A percentile compares a stretch with the other conserved stretches of the same genome.
Conservation (phyloP, 2,797 vertebrate genomes). For the Labroides dimidiatus region DNA sequence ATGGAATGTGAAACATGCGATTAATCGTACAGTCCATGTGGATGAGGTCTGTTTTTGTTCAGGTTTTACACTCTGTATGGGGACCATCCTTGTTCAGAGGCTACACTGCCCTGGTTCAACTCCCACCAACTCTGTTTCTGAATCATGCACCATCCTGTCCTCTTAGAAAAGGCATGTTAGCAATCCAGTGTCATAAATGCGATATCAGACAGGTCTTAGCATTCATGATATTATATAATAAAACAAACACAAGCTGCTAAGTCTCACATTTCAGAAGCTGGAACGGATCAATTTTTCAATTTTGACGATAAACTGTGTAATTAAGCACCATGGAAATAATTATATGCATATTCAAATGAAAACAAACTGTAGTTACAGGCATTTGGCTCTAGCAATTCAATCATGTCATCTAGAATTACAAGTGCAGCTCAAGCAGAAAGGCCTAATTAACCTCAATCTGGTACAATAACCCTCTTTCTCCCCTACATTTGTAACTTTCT, state of each 20-base stretch:
- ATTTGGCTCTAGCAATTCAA: constrained; percentile 33
- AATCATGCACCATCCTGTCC: too few species aligned
- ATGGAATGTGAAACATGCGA: too few species aligned
- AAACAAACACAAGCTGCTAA: neutral
- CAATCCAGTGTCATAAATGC: neutral
- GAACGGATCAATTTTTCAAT: constrained; percentile 12
- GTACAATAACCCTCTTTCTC: constrained; percentile 12
- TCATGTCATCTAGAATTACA: constrained; percentile 48
- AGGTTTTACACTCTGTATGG: too few species aligned
- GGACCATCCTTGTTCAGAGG: too few species aligned
- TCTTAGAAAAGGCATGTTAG: too few species aligned
- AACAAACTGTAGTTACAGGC: constrained; percentile 37
- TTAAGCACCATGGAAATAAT: constrained; percentile 21
- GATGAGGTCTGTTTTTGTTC: too few species aligned
- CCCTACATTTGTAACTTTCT: constrained; percentile 20
- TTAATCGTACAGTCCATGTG: too few species aligned
- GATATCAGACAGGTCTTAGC: neutral
- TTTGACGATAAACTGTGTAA: constrained; percentile 20
- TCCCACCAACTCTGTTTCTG: too few species aligned
- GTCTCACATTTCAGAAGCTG: neutral
- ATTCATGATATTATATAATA: neutral
- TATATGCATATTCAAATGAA: constrained; percentile 25
- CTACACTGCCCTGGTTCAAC: too few species aligned
- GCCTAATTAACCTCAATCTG: constrained; percentile 52
- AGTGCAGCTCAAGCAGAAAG: constrained; percentile 42